These are phyloP conservation scores for Volucella bombylans DNA, from an alignment of 2,888 invertebrate genomes.

Conservation along the genomic window DNA sequence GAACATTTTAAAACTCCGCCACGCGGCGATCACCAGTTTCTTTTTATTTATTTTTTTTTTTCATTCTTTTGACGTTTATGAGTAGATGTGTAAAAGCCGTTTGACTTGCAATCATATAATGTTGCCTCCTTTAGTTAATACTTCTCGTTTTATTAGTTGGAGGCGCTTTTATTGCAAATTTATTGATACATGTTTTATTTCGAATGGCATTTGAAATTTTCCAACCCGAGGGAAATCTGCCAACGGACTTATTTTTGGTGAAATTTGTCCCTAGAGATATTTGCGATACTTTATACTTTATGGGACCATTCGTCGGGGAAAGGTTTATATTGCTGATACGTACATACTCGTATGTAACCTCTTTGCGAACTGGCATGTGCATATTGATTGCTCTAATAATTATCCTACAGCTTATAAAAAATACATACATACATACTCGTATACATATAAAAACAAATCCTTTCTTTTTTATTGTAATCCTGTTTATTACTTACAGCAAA, in stretches of 20 bases:
- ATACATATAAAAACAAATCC: conserved; percentile 11
- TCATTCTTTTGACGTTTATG: not conserved
- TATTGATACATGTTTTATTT: conserved; percentile 50
- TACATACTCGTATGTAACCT: not conserved
- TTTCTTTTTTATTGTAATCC: conserved; percentile 42
- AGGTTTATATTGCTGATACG: not conserved
- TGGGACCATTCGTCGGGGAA: not conserved
- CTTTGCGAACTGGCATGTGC: conserved; percentile 28
- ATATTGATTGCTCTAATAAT: conserved; percentile 31
- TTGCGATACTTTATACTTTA: conserved; percentile 30
- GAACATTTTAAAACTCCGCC: too few species aligned
- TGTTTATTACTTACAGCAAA: conserved; percentile 85
- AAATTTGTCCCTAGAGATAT: conserved; percentile 26
- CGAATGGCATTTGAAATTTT: conserved; percentile 22
- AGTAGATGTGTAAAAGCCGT: not conserved
- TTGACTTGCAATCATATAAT: not conserved
- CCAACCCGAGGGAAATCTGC: conserved; percentile 37
- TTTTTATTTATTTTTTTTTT: too few species aligned
- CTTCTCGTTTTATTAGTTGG: conserved; percentile 22
- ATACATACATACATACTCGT: not conserved
- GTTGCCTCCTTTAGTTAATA: conserved; percentile 27
- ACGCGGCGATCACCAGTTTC: not conserved
- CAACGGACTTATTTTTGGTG: conserved; percentile 17
- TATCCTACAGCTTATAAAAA: not conserved
- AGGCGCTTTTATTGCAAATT: conserved; percentile 48